A percentile compares a stretch with the other conserved stretches of the same genome.
phyloP scores from a whole-genome alignment of 2,797 vertebrate species.

The Netta rufina region DNA sequence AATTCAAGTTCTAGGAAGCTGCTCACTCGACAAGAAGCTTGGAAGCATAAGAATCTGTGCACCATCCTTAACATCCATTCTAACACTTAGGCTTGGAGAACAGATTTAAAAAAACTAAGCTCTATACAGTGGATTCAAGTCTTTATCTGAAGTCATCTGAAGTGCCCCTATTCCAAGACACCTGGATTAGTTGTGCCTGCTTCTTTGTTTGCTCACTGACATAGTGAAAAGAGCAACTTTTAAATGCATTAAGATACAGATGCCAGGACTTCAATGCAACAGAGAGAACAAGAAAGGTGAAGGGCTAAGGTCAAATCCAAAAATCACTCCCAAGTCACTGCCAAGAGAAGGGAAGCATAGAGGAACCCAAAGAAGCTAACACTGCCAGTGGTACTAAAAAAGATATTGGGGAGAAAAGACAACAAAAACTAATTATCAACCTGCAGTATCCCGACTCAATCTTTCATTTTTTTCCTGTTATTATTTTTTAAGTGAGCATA shows the following conservation, averaged over 20 bases:
- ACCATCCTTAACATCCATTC: background rate
- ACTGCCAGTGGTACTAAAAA: background rate
- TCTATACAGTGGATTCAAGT: fast-evolving
- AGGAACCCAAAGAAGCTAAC: background rate
- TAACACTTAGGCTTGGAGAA: background rate
- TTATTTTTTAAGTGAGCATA: background rate
- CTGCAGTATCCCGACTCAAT: background rate
- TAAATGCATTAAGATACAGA: background rate
- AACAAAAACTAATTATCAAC: background rate
- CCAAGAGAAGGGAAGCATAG: background rate
- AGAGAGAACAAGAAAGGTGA: background rate
- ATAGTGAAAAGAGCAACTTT: background rate
- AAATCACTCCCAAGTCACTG: background rate
- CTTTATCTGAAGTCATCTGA: background rate
- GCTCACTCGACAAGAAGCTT: background rate
- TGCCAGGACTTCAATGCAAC: background rate
- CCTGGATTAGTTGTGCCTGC: background rate
- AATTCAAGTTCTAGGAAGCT: background rate
- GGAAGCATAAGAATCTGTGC: background rate
- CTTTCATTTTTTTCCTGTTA: background rate
- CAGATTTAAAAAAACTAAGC: background rate
- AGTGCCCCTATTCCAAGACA: background rate
- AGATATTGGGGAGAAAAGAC: background rate
- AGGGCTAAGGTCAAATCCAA: background rate
- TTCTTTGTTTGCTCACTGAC: background rate